Percentiles rank a stretch among this genome's conserved stretches.
These are phyloP conservation scores for Botia almorhae DNA, from an alignment of 2,797 vertebrate species.

Conservation along the genomic window DNA sequence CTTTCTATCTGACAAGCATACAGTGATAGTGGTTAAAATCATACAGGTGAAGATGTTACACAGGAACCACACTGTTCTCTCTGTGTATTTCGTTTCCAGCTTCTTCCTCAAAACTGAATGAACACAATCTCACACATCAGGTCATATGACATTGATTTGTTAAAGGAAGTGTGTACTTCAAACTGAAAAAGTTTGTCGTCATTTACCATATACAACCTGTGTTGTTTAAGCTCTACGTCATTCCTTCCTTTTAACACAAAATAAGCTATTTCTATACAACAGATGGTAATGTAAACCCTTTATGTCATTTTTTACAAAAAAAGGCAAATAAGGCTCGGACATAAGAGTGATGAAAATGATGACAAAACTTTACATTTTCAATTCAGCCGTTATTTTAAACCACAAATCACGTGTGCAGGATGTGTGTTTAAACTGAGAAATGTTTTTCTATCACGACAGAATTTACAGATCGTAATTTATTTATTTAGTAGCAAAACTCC, in stretches of 20 bases:
- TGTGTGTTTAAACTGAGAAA: neutral
- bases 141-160: no score
- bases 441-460: neutral
- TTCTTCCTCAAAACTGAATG: neutral
- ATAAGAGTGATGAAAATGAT: neutral
- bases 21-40: neutral
- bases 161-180: no score
- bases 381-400: no score
- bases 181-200: no score
- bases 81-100: neutral
- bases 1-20: neutral
- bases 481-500: slow-evolving; percentile 1
- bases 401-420: neutral
- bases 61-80: neutral
- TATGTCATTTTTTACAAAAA: no score
- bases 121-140: no score
- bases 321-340: neutral
- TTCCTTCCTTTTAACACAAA: no score
- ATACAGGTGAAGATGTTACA: neutral
- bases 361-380: neutral
- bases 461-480: neutral
- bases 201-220: no score
- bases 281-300: no score
- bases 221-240: no score
- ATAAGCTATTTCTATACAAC: no score